Evolutionary conservation across 2,888 invertebrate genomes (phyloP).

Genomic region (Seira musarum): DNA sequence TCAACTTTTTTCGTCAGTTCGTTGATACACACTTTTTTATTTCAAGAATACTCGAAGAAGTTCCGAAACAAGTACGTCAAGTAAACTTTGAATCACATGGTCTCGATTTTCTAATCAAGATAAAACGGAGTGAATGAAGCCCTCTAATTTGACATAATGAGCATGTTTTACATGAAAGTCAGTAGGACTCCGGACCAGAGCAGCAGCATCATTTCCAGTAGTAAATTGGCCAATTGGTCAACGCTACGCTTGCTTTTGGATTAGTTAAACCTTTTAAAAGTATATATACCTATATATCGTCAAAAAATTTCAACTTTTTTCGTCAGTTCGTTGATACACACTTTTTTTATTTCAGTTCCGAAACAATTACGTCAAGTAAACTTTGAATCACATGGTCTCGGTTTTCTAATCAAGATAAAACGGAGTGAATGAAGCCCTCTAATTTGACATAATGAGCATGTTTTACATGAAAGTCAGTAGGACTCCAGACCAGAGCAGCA

Average conservation of each 20-base stretch:
- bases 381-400: not conserved
- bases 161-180: conserved; percentile 22
- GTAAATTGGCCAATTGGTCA: conserved; percentile 32
- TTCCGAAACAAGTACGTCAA: no score
- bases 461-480: conserved; percentile 24
- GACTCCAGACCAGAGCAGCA: not conserved
- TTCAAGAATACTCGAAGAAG: no score
- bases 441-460: conserved; percentile 44
- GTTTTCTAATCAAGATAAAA: conserved; percentile 29
- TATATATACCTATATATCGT: no score
- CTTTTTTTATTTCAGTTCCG: no score
- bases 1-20: no score
- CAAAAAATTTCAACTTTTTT: no score
- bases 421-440: conserved; percentile 18
- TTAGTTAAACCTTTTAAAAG: no score
- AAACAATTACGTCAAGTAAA: no score
- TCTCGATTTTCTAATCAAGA: conserved; percentile 24
- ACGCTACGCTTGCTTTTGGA: not conserved
- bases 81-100: not conserved
- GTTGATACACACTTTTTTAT: no score
- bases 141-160: conserved; percentile 46
- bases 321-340: no score
- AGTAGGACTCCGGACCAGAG: conserved; percentile 24
- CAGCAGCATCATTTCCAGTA: conserved; percentile 36
- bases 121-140: conserved; percentile 14